phyloP scores from a whole-genome alignment of 2,797 vertebrate genomes.

The Acrossocheilus wenchowensis region DNA sequence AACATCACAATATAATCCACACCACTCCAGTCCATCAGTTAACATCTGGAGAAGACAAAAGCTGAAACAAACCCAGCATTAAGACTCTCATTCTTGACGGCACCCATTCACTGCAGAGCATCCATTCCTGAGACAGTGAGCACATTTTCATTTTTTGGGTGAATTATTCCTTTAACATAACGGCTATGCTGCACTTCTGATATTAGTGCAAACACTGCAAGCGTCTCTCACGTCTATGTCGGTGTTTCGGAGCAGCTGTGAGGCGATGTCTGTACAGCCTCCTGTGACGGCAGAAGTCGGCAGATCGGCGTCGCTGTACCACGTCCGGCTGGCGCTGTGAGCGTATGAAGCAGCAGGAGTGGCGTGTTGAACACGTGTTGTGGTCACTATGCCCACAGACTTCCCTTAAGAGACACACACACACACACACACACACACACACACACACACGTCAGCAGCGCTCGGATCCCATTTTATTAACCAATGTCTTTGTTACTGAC shows the following conservation, averaged over 20 bases:
- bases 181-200: neutral
- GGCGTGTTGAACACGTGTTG: constrained; percentile 80
- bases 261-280: constrained; percentile 78
- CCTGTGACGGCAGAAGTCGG: constrained; percentile 66
- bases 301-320: constrained; percentile 81
- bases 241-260: constrained; percentile 76
- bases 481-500: too few relatives aligned
- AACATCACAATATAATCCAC: neutral
- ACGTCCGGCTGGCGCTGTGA: constrained; percentile 79
- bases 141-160: too few relatives aligned
- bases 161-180: neutral
- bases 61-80: neutral
- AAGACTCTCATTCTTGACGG: neutral
- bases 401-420: constrained; percentile 69
- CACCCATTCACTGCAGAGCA: neutral
- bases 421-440: too few relatives aligned
- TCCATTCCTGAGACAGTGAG: neutral
- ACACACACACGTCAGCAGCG: neutral
- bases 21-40: neutral
- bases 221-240: constrained; percentile 72
- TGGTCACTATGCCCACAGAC: constrained; percentile 81
- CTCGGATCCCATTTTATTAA: too few relatives aligned
- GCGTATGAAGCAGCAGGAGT: constrained; percentile 78
- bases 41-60: neutral
- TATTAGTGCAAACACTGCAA: neutral